Evolutionary conservation across 2,888 invertebrate species (phyloP).

Genomic region (Cryptocephalus primarius): DNA sequence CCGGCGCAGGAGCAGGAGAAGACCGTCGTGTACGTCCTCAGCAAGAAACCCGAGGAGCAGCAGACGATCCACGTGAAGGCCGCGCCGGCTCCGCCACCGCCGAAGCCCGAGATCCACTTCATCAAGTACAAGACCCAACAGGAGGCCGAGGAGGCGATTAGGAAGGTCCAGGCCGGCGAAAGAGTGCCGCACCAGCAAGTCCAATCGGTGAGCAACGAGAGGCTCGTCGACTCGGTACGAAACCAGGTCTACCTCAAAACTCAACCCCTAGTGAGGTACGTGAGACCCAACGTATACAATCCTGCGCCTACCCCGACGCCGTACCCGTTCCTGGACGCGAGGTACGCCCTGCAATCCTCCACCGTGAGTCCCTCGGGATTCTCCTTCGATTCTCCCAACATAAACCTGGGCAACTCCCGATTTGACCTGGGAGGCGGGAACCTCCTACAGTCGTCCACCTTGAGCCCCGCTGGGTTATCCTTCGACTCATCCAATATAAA

Average conservation of each 20-base stretch:
- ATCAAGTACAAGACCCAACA: conserved; percentile 70
- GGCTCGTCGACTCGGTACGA: conserved; percentile 10
- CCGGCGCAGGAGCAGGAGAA: conserved; percentile 23
- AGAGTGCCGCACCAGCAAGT: conserved; percentile 5
- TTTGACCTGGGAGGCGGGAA: no score
- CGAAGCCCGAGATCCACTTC: conserved; percentile 84
- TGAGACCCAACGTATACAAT: not conserved
- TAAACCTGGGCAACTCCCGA: not conserved
- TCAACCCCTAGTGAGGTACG: conserved; percentile 2
- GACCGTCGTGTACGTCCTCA: conserved; percentile 33
- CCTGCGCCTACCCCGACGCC: no score
- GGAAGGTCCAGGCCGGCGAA: conserved; percentile 15
- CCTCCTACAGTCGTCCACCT: no score
- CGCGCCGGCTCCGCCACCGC: conserved; percentile 64
- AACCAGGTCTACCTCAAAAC: not conserved
- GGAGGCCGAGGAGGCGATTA: conserved; percentile 33
- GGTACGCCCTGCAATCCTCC: no score
- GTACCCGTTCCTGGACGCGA: no score
- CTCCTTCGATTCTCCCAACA: not conserved
- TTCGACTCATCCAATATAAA: no score
- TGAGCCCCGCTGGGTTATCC: no score
- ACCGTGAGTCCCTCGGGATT: not conserved
- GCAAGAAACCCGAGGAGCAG: conserved; percentile 42
- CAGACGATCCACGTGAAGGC: conserved; percentile 53
- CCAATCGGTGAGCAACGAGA: not conserved